These are phyloP conservation scores for Pleuronectes platessa DNA, from an alignment of 2,113 vertebrate species.

Conservation along the genomic window DNA sequence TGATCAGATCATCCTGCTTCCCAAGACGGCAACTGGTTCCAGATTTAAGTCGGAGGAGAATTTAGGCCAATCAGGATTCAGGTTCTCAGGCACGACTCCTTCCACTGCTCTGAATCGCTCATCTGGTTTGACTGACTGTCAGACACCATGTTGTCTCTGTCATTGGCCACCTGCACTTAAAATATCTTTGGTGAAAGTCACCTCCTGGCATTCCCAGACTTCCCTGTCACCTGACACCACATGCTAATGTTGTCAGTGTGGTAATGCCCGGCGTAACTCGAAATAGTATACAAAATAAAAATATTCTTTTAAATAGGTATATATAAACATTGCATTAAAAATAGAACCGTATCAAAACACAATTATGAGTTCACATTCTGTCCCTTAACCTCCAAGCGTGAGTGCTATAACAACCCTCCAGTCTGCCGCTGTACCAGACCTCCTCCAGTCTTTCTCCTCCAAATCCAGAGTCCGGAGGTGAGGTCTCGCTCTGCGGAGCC, in stretches of 20 bases:
- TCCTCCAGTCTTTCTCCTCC: slow-evolving; percentile 9
- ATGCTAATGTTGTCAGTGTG: slow-evolving; percentile 65
- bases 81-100: slow-evolving; percentile 28
- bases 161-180: slow-evolving; percentile 71
- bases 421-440: slow-evolving; percentile 13
- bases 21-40: background rate
- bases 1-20: background rate
- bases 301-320: slow-evolving; percentile 97
- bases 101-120: slow-evolving; percentile 30
- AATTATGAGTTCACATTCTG: slow-evolving; percentile 86
- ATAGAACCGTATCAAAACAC: slow-evolving; percentile 99
- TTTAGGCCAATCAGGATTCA: slow-evolving; percentile 13
- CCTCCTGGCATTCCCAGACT: slow-evolving; percentile 62
- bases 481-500: slow-evolving; percentile 19
- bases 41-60: slow-evolving; percentile 15
- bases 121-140: slow-evolving; percentile 29
- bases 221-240: slow-evolving; percentile 67
- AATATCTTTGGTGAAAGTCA: slow-evolving; percentile 81
- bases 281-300: slow-evolving; percentile 99
- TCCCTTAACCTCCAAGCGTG: slow-evolving; percentile 53
- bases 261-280: slow-evolving; percentile 79
- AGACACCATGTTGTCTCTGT: slow-evolving; percentile 8
- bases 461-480: slow-evolving; percentile 44
- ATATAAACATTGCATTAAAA: slow-evolving; percentile 99
- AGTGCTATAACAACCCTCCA: slow-evolving; percentile 7